Evolutionary conservation across 2,888 invertebrate species (phyloP), one percentile per base, ranked within the genome.

Genomic region (Catocala fraxini): DNA sequence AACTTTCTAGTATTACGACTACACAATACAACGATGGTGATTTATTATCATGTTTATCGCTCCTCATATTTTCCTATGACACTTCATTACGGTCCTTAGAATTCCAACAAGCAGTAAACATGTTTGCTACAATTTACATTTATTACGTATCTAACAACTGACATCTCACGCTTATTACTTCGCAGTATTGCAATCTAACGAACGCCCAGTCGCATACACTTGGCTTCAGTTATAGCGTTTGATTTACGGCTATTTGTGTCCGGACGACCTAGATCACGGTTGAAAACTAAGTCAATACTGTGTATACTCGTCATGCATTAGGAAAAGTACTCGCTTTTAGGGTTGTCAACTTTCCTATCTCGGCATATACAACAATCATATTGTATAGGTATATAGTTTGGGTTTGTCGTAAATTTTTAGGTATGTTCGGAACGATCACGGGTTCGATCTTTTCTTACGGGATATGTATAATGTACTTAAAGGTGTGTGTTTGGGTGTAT

Each of bases 271-370:
- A 66, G 55, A 73, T 68, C 60, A 63, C 59, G 46, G 13, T 46
- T 15, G 15, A 7, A n/a, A 7, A 25, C 63, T 63, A 59, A 55
- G 61, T 75, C 63, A 56, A 39, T 43, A 51, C 41, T 9, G 5
- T 48, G 56, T 48, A 60, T 6, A 12, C 35, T 7, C 9, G n/a
- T 47, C 53, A 10, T n/a, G 11, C 39, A 35, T 34, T 68, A 11
- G 70, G 65, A 74, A 74, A 75, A 70, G 13, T 68, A 74, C 76
- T 51, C 10, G 13, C 12, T 5, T 10, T 5, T 56, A 56, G 51
- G 48, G 42, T 49, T 56, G 43, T 6, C 56, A 39, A 43, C 34
- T 7, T 11, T 34, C 25, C n/a, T n/a, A 25, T 25, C 25, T 25
- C 25, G 25, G 25, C 25, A 15, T 15, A n/a, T n/a, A n/a, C n/a